These are phyloP conservation scores for Pseudotriccus pelzelni DNA, from an alignment of 2,797 vertebrate species.

Conservation along the genomic window DNA sequence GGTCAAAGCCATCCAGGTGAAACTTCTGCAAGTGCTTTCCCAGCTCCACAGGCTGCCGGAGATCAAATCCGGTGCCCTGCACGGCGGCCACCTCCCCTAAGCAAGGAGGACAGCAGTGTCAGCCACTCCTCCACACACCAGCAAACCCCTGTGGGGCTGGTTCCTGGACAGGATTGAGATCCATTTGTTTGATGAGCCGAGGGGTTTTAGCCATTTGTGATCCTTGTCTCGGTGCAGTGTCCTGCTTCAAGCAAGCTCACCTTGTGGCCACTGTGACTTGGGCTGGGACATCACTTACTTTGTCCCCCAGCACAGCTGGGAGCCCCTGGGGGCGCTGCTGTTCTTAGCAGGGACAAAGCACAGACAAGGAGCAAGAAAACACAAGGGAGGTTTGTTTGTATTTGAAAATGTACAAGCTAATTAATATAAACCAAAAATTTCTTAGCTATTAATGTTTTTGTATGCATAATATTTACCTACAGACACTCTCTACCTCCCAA, in stretches of 20 bases:
- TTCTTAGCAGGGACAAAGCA: background rate
- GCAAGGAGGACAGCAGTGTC: background rate
- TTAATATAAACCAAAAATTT: background rate
- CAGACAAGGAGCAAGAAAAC: background rate
- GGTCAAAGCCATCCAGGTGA: conserved; percentile 86
- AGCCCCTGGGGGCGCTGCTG: background rate
- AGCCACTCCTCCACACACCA: background rate
- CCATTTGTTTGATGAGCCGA: background rate
- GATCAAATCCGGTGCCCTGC: conserved; percentile 85
- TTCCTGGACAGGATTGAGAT: background rate
- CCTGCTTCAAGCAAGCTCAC: background rate
- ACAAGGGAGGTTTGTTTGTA: background rate
- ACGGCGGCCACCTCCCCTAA: conserved; percentile 86
- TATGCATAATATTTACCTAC: background rate
- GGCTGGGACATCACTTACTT: background rate
- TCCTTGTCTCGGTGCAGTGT: background rate
- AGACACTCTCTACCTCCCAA: background rate
- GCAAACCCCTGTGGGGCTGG: background rate
- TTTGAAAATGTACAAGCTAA: background rate
- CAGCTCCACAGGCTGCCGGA: conserved; percentile 82
- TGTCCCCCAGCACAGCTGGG: background rate
- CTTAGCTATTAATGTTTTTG: background rate
- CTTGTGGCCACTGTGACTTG: background rate
- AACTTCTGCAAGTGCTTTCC: conserved; percentile 82
- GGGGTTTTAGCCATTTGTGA: background rate